Base-by-base conservation (phyloP, 2,113 vertebrate species). In the Sebastes schlegelii region DNA sequence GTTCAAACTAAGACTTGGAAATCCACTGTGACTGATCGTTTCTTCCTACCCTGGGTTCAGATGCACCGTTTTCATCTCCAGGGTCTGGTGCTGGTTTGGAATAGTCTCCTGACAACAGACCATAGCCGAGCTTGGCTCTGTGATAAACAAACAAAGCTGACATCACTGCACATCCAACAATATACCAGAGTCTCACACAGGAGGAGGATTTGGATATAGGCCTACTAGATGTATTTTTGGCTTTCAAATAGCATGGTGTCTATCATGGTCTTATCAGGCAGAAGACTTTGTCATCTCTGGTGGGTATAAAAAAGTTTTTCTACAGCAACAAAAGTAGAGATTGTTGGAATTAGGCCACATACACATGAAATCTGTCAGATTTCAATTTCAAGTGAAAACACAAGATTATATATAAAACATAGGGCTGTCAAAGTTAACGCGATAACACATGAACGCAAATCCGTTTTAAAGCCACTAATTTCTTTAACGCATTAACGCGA, bases 121-220 rank as follows among this genome's bases (percentile, higher is more conserved):
- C 98, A 2, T 98, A 96, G 55, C 98, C 98, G 52, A 99, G 92
- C 90, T 99, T 99, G 87, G 98, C 98, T 95, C 98, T 99, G 93
- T 64, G 57, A 77, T 43, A 82, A 75, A 83, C 46, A 77, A 86
- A 74, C 55, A 87, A 80, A 84, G 55, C 58, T 82, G 74, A 86
- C 72, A 69, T 87, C 58, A 79, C 8, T 74, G 43, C 66, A 77
- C 62, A 84, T 73, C n/a, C 74, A 78, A 73, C 13, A 52, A 60
- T 43, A 79, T 45, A 60, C 1, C 45, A 77, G 7, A 63, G 58
- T 21, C 11, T 77, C 58, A 81, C 46, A 64, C 23, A 83, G 3
- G 42, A 73, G 43, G 17, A 51, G 61, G 46, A 66, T 79, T 74
- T 85, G 65, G 23, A 83, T 57, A 48, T n/a, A 48, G 21, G 52